A percentile compares a stretch with the other conserved stretches of the same genome.
These are phyloP conservation scores for Scaptomyza parva DNA, from an alignment of 2,888 invertebrate genomes.

Conservation along the genomic window DNA sequence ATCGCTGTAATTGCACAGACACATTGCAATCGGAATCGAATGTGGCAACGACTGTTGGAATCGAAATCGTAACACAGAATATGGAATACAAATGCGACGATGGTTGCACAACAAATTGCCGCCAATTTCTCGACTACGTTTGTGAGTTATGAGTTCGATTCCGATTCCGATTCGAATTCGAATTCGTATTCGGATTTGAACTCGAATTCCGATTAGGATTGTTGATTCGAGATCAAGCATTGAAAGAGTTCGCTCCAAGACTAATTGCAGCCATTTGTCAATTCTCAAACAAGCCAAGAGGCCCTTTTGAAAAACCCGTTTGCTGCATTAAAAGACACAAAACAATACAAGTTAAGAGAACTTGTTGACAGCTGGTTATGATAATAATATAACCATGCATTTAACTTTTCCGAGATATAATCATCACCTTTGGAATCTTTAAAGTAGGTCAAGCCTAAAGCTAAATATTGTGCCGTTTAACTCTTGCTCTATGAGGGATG, in stretches of 20 bases:
- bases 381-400: neutral
- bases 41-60: too few relatives aligned
- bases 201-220: constrained; percentile 12
- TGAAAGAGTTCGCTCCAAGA: constrained; percentile 11
- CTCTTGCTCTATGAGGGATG: too few relatives aligned
- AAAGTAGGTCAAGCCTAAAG: too few relatives aligned
- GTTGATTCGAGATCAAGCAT: constrained; percentile 3
- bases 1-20: constrained; percentile 61
- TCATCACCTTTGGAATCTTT: too few relatives aligned
- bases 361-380: neutral
- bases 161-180: constrained; percentile 14
- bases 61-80: constrained; percentile 20
- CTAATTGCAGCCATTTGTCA: constrained; percentile 46
- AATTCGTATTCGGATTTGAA: constrained; percentile 16
- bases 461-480: too few relatives aligned
- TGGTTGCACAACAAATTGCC: constrained; percentile 62
- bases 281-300: constrained; percentile 30
- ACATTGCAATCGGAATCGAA: constrained; percentile 47
- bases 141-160: constrained; percentile 32
- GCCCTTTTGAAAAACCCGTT: constrained; percentile 17
- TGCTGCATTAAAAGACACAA: neutral
- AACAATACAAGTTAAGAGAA: neutral
- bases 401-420: too few relatives aligned
- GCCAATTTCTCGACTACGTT: constrained; percentile 56
- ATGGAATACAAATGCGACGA: constrained; percentile 21